These are phyloP conservation scores for Ceratoteleas bidentatus DNA, from an alignment of 1,140 invertebrate species.

Conservation along the genomic window DNA sequence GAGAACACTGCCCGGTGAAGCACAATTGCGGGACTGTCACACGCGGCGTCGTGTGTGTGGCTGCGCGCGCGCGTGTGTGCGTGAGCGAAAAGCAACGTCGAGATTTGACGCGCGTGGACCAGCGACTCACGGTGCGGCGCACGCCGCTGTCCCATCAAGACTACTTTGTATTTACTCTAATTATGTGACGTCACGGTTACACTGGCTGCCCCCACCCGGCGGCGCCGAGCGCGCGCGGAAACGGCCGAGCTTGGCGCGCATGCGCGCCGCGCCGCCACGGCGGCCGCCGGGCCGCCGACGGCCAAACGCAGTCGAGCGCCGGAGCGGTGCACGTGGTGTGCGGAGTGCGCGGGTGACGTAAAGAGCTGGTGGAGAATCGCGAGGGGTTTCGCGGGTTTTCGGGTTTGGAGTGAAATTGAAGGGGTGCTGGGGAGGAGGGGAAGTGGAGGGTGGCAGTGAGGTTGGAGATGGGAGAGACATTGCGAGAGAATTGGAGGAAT, in stretches of 20 bases:
- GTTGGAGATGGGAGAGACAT: too few species aligned
- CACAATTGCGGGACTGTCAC: slow-evolving; percentile 71
- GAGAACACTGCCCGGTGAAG: slow-evolving; percentile 71
- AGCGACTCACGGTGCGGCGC: slow-evolving; percentile 81
- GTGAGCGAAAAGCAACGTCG: slow-evolving; percentile 69
- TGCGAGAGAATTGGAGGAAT: too few species aligned
- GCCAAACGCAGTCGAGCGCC: neutral
- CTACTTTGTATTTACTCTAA: slow-evolving; percentile 90
- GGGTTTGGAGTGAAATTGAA: too few species aligned
- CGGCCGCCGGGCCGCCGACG: neutral
- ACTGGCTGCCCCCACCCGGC: slow-evolving; percentile 77
- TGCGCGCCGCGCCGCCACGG: slow-evolving; percentile 23
- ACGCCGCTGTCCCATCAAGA: slow-evolving; percentile 86
- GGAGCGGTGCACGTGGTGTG: too few species aligned
- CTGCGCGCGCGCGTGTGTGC: slow-evolving; percentile 58
- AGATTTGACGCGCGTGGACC: slow-evolving; percentile 81
- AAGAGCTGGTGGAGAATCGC: too few species aligned
- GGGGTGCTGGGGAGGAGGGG: too few species aligned
- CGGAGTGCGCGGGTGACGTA: too few species aligned
- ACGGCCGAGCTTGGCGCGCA: slow-evolving; percentile 59
- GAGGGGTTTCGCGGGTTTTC: too few species aligned
- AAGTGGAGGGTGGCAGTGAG: too few species aligned
- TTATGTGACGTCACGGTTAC: slow-evolving; percentile 88
- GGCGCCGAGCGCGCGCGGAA: slow-evolving; percentile 61
- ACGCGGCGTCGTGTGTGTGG: slow-evolving; percentile 54